Conservation (phyloP, 2,888 invertebrate species). For the Epistrophe grossulariae region DNA sequence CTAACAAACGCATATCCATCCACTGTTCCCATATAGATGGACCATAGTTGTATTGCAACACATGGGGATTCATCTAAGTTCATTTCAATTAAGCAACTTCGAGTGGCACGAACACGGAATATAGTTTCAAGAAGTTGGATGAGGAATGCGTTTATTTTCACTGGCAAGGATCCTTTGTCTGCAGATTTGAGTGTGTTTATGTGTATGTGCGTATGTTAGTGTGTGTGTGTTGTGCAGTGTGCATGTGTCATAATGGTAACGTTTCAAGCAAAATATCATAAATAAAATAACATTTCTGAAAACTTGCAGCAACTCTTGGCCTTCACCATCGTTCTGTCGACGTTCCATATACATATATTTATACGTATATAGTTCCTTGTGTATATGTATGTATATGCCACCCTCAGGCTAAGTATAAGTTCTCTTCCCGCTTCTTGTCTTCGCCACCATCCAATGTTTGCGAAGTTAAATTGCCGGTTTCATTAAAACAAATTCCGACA, state of each 20-base stretch:
- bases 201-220: slow-evolving; percentile 20
- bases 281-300: slow-evolving; percentile 66
- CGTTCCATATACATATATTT: background rate
- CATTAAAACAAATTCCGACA: slow-evolving; percentile 75
- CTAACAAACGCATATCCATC: slow-evolving; percentile 52
- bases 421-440: background rate
- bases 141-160: slow-evolving; percentile 47
- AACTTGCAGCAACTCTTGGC: slow-evolving; percentile 64
- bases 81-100: slow-evolving; percentile 75
- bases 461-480: slow-evolving; percentile 76
- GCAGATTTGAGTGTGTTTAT: background rate
- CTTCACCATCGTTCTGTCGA: slow-evolving; percentile 27
- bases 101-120: slow-evolving; percentile 55
- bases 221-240: slow-evolving; percentile 6
- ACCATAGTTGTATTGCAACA: slow-evolving; percentile 49
- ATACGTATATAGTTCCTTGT: background rate
- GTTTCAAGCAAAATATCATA: slow-evolving; percentile 51
- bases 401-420: background rate
- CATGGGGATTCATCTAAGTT: slow-evolving; percentile 70
- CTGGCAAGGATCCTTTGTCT: slow-evolving; percentile 41
- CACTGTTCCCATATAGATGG: slow-evolving; percentile 45
- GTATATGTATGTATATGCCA: background rate
- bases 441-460: slow-evolving; percentile 54
- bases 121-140: slow-evolving; percentile 42
- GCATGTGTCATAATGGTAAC: slow-evolving; percentile 41